These are phyloP conservation scores for Limnephilus lunatus DNA, from an alignment of 2,888 invertebrate species.

Conservation along the genomic window DNA sequence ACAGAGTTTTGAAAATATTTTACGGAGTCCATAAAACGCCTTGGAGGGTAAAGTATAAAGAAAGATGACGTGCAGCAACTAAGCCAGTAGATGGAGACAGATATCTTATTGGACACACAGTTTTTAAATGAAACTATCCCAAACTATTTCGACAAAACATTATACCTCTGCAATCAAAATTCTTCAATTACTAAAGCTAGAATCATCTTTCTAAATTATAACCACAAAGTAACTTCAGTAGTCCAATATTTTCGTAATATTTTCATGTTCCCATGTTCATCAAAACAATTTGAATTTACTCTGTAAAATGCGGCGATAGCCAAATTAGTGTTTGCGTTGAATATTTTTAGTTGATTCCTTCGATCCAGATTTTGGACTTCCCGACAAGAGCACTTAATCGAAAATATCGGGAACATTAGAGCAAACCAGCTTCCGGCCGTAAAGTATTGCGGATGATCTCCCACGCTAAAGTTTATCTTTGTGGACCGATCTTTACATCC, in stretches of 20 bases:
- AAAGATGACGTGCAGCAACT: background rate
- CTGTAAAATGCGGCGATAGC: background rate
- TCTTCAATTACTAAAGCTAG: no score
- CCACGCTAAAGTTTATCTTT: conserved; percentile 25
- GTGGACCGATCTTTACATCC: conserved; percentile 20
- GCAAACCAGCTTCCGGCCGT: conserved; percentile 2
- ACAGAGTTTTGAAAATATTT: background rate
- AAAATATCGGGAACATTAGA: background rate
- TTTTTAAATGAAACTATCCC: background rate
- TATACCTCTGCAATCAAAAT: background rate
- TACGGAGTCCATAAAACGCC: no score
- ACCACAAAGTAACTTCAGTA: background rate
- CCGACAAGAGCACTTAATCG: background rate
- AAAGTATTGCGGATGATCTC: conserved; percentile 32
- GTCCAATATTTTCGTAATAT: background rate
- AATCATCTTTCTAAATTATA: background rate
- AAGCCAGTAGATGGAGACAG: background rate
- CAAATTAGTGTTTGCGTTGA: background rate
- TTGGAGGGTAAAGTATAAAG: background rate
- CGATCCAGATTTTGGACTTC: background rate
- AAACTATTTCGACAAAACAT: background rate
- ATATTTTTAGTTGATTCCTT: background rate
- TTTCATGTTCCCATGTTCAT: background rate
- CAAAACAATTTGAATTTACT: background rate
- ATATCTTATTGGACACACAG: background rate